Conservation (phyloP, 2,888 invertebrate genomes). For the Drosophila meridiana region DNA sequence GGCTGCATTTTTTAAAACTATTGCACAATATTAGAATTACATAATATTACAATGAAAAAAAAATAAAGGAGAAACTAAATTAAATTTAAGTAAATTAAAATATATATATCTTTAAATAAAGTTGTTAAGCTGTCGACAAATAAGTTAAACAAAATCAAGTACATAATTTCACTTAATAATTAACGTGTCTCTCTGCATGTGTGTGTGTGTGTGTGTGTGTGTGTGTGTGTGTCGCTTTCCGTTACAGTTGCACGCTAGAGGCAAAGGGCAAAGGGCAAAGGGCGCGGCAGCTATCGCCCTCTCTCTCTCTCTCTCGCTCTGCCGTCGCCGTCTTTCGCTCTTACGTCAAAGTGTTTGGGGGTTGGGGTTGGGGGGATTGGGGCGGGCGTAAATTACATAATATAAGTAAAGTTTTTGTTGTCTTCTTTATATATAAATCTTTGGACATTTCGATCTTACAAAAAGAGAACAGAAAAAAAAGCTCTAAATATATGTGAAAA, state of each 20-base stretch:
- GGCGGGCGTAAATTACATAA: constrained; percentile 30
- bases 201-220: constrained; percentile 1
- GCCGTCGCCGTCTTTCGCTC: not conserved
- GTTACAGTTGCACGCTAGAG: constrained; percentile 33
- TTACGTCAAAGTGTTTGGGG: constrained; percentile 5
- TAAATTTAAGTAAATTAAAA: constrained; percentile 27
- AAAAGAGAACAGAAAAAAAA: constrained; percentile 10
- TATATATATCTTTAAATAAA: constrained; percentile 10
- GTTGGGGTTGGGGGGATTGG: not conserved
- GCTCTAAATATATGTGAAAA: constrained; percentile 1
- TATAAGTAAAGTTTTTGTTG: constrained; percentile 10
- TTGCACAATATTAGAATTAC: constrained; percentile 75
- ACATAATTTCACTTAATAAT: constrained; percentile 65
- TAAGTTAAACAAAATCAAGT: constrained; percentile 73
- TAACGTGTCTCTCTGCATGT: constrained; percentile 13
- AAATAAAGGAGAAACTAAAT: not conserved
- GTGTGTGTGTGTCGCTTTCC: constrained; percentile 5
- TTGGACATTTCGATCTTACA: constrained; percentile 58
- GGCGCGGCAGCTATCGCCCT: not conserved
- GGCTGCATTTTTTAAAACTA: constrained; percentile 68
- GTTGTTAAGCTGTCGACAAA: constrained; percentile 45
- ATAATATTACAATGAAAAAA: constrained; percentile 37
- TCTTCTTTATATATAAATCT: constrained; percentile 53
- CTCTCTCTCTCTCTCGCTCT: not conserved
- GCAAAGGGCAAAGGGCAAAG: constrained; percentile 8